Evolutionary conservation across 2,888 invertebrate genomes (phyloP), one percentile per base, ranked within the genome.

Genomic region (Drosophila barbarae): DNA sequence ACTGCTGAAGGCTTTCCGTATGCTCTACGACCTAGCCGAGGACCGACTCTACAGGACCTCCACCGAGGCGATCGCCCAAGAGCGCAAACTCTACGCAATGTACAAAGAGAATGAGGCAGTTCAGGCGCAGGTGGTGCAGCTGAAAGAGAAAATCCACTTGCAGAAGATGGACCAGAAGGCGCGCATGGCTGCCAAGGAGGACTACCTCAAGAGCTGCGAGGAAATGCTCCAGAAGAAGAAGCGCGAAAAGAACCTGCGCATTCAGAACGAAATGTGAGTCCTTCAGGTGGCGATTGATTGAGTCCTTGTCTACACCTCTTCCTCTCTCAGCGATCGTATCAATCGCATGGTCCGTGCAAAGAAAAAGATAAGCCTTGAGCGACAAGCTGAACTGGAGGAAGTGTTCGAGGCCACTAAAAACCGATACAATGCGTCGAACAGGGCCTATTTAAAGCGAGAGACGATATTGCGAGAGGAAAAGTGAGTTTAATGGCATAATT

Each of bases 391-490:
- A 2, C 56, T 88, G 5, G 64, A 59, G 5, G 76, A 80, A 12
- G 75, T 85, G 21, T 46, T 87, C 3, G 70, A 78, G 7, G 75
- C 73, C 8, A 46, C 71, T 0, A 73, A 69, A 34, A 5, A 34
- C 2, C 61, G 41, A 0, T 84, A 84, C 42, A 65, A 81, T 5
- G 72, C 75, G 5, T 30, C 74, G 4, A 58, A 81, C 0, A 80
- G 67, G 12, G 41, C 67, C 1, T 86, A 85, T 66, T 55, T 81
- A 1, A 66, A 52, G 9, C 35, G 66, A 10, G 86, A 88, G 47
- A 86, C 78, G 53, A 72, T 76, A 0, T 60, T 79, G 0, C 77
- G 86, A 2, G 87, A 83, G 30, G 86, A 87, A 69, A 89, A 88
- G 89, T 88, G 71, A 69, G 79, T 53, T 9, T 0, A 23, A 21